Evolutionary conservation across 1,140 invertebrate genomes (phyloP), one percentile per base, ranked within the genome.

Genomic region (Ericerus pela): DNA sequence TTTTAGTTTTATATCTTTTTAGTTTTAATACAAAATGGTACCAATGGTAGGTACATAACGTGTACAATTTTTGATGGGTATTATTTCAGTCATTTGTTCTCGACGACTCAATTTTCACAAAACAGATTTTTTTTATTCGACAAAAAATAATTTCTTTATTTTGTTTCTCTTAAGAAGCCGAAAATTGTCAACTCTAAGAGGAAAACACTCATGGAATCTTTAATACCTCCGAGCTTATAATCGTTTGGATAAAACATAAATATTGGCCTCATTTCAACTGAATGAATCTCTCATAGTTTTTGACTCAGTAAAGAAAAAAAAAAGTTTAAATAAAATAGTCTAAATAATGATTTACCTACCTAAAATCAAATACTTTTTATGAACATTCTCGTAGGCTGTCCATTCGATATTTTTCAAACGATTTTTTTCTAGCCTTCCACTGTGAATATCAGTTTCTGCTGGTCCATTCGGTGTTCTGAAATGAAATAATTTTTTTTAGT

Each of bases 321-420:
- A 51, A 53, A 18, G 22, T n/a, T 12, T 38, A 56, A 28, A 54
- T 29, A n/a, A 36, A 24, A 29, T 31, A 33, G 18, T 59, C 22
- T 31, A 28, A n/a, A 20, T 5, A 47, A 36, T 26, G 3, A 38
- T 24, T 11, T 11, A 59, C 75, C 75, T 65, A 88, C 86, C 84
- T 64, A 95, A 82, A 72, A 82, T 87, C 28, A 95, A 73, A 71
- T 92, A 95, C 67, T 90, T 88, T 67, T 93, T 92, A 63, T 90
- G 88, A n/a, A 87, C 80, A 16, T 79, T 80, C 66, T 93, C 88
- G 67, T 93, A 95, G 1, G 85, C 80, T 2, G 85, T 87, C 90
- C 91, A 95, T 64, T 89, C 85, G 58, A 89, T 80, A 63, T 84
- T 87, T 69, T 84, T 89, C 66, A 85, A 76, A 62, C 84, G 76